phyloP scores from a whole-genome alignment of 2,888 invertebrate genomes.

The Macropis europaea region DNA sequence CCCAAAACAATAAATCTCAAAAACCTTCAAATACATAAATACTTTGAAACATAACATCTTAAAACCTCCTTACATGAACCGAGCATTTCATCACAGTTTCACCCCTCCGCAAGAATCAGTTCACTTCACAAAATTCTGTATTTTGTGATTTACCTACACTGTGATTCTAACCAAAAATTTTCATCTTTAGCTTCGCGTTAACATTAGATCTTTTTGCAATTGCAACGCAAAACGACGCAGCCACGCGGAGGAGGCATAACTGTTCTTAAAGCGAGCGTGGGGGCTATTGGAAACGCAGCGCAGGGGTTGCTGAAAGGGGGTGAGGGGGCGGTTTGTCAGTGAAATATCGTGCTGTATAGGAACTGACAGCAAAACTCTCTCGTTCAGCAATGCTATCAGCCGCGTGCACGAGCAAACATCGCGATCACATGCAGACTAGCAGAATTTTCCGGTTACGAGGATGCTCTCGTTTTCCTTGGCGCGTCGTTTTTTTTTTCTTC shows the following conservation, averaged over 20 bases:
- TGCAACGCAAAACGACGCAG: not conserved
- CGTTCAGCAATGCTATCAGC: constrained; percentile 3
- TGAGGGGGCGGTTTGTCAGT: not conserved
- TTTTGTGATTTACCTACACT: too few species aligned
- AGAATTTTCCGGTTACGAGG: constrained; percentile 30
- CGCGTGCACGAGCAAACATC: constrained; percentile 14
- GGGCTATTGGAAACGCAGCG: not conserved
- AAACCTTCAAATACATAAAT: too few species aligned
- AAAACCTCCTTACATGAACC: too few species aligned
- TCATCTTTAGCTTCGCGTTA: constrained; percentile 8
- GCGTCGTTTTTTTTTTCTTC: not conserved
- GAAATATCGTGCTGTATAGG: constrained; percentile 25
- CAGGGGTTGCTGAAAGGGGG: too few species aligned
- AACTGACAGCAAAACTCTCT: constrained; percentile 23
- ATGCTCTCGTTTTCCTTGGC: too few species aligned
- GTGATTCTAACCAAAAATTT: too few species aligned
- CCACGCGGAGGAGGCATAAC: not conserved
- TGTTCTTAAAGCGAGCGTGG: not conserved
- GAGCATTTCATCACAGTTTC: too few species aligned
- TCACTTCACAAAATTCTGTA: too few species aligned
- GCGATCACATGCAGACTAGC: constrained; percentile 14
- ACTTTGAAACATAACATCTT: too few species aligned
- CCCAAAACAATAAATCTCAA: too few species aligned
- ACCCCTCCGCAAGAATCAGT: too few species aligned
- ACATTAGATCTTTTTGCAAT: constrained; percentile 8